Conservation (phyloP, 2,113 vertebrate species). For the Galbula dea region DNA sequence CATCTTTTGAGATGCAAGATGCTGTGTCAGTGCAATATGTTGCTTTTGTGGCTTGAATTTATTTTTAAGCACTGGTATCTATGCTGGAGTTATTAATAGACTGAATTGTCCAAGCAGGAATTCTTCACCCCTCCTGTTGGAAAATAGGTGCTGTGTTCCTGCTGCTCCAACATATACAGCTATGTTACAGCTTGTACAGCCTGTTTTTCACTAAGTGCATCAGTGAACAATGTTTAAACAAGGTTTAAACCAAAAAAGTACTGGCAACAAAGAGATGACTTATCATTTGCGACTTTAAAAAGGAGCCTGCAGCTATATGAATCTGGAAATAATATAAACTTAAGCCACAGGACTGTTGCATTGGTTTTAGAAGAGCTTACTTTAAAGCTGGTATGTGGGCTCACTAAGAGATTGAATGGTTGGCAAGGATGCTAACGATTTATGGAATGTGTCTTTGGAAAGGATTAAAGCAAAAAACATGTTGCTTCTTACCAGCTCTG, state of each 20-base stretch:
- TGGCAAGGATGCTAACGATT: conserved; percentile 76
- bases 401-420: conserved; percentile 59
- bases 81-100: not conserved
- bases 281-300: conserved; percentile 71
- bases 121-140: not conserved
- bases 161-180: not conserved
- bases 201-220: conserved; percentile 60
- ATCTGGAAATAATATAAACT: conserved; percentile 80
- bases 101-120: not conserved
- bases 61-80: not conserved
- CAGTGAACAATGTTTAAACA: conserved; percentile 46
- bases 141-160: not conserved
- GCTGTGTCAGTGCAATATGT: not conserved
- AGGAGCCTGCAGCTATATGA: conserved; percentile 61
- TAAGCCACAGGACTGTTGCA: conserved; percentile 73
- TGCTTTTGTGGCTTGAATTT: not conserved
- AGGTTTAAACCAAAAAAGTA: not conserved
- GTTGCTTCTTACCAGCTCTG: conserved; percentile 68
- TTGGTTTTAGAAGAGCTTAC: conserved; percentile 71
- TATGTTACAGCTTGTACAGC: not conserved
- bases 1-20: not conserved
- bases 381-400: conserved; percentile 80
- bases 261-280: conserved; percentile 57
- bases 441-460: conserved; percentile 80
- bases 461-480: conserved; percentile 74